Base-by-base conservation (phyloP, 1,140 invertebrate genomes). In the Drosophila nigrodunni region DNA sequence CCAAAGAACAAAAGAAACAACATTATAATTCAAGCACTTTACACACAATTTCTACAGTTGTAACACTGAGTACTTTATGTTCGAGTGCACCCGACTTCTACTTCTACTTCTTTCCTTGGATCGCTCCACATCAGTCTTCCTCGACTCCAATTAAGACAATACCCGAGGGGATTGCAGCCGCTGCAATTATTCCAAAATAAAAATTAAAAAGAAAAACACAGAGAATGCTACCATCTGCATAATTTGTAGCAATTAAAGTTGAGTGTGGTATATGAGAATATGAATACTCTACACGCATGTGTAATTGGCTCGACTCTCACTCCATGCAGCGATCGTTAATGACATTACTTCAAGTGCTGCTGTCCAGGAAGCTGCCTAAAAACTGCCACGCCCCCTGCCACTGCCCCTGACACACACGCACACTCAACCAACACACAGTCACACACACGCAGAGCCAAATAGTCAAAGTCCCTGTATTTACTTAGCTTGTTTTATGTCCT, bases 191-290 rank as follows among this genome's bases (percentile, higher is more conserved):
- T 18, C 74, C 49, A 77, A 81, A 73, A 30, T 30, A 30, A 30
- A 30, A 30, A 30, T 30, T 30, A 30, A 5, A 30, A 30, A 5
- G 1, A 4, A 3, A 25, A 30, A 30, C 18, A 21, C 18, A 21
- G 18, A 30, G 25, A 62, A 73, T 37, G 77, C 52, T 62, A 74
- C 69, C 69, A 80, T 69, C 34, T 87, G 62, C 74, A 87, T 87
- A 87, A 87, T 87, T 88, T 88, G 73, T 87, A 78, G 52, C 85
- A 89, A 87, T 89, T 87, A 89, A 78, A 83, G 72, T 80, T 67
- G 87, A 74, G 78, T 80, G 78, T 70, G 78, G 70, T 64, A 78
- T 74, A 82, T 76, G 67, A 67, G 77, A 39, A 60, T 61, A 39
- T 5, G 11, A 11, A 41, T 11, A 11, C 10, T 4, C 39, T 41